A percentile compares a stretch with the other conserved stretches of the same genome.
Evolutionary conservation across 2,797 vertebrate genomes (phyloP).

Genomic region (Merluccius polli): DNA sequence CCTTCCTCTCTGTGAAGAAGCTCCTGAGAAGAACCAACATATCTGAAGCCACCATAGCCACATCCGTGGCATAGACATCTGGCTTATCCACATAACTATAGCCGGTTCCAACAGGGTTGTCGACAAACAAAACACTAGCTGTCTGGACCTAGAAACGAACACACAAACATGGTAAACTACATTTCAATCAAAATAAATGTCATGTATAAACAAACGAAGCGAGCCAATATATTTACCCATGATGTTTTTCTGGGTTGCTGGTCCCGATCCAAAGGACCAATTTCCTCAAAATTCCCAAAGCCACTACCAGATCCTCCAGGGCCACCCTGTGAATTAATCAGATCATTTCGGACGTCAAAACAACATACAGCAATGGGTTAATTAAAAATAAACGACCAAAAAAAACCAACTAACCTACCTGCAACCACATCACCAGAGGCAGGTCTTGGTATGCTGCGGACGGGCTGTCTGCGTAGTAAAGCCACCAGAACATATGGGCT

Average conservation of each 20-base stretch:
- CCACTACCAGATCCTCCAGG: conserved; percentile 90
- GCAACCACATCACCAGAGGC: conserved; percentile 93
- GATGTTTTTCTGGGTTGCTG: conserved; percentile 80
- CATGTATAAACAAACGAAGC: background rate
- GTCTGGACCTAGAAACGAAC: conserved; percentile 73
- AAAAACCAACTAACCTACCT: conserved; percentile 70
- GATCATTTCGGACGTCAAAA: background rate
- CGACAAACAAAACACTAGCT: conserved; percentile 88
- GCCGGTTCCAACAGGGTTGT: conserved; percentile 93
- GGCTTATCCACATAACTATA: conserved; percentile 83
- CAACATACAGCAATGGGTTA: background rate
- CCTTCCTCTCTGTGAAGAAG: conserved; percentile 76
- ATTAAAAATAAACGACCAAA: background rate
- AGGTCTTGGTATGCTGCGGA: conserved; percentile 70
- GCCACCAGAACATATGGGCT: conserved; percentile 98
- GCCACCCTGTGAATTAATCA: conserved; percentile 76
- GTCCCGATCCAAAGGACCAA: conserved; percentile 82
- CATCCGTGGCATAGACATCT: conserved; percentile 76
- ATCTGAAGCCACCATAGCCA: conserved; percentile 80
- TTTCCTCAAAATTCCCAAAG: conserved; percentile 96
- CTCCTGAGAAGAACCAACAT: conserved; percentile 86
- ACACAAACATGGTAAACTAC: conserved; percentile 15
- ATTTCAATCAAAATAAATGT: background rate
- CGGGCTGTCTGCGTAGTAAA: conserved; percentile 79
- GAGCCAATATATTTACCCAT: conserved; percentile 76